Evolutionary conservation across 2,797 vertebrate genomes (phyloP).

Genomic region (Denticeps clupeoides): DNA sequence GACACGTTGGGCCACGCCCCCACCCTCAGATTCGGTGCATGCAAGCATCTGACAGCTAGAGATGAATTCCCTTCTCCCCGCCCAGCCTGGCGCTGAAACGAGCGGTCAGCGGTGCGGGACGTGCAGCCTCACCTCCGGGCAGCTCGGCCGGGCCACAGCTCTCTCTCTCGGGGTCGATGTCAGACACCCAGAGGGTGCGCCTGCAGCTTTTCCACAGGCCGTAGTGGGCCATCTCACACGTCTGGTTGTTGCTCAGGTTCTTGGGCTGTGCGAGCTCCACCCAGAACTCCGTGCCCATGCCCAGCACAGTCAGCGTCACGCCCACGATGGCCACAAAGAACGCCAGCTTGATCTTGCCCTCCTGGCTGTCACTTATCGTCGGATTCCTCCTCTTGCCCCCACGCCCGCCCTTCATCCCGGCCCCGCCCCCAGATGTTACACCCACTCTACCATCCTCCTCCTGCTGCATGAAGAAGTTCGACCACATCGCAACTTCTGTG

Average conservation of each 20-base stretch:
- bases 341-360: slow-evolving; percentile 77
- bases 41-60: no score
- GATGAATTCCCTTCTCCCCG: no score
- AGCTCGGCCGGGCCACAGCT: slow-evolving; percentile 77
- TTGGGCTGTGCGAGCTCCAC: slow-evolving; percentile 75
- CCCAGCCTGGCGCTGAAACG: no score
- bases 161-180: slow-evolving; percentile 65
- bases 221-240: slow-evolving; percentile 74
- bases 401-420: slow-evolving; percentile 38
- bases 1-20: background rate
- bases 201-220: slow-evolving; percentile 83
- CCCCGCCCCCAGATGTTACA: slow-evolving; percentile 35
- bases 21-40: no score
- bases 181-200: slow-evolving; percentile 70
- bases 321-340: slow-evolving; percentile 72
- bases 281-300: slow-evolving; percentile 87
- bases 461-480: slow-evolving; percentile 74
- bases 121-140: slow-evolving; percentile 70
- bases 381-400: slow-evolving; percentile 40
- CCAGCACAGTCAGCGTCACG: slow-evolving; percentile 71
- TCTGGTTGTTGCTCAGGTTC: slow-evolving; percentile 61
- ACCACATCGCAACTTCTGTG: slow-evolving; percentile 61
- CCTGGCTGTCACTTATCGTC: slow-evolving; percentile 66
- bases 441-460: slow-evolving; percentile 61
- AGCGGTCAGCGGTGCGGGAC: no score